Evolutionary conservation across 2,113 vertebrate species (phyloP).

Genomic region (Odobenus rosmarus): DNA sequence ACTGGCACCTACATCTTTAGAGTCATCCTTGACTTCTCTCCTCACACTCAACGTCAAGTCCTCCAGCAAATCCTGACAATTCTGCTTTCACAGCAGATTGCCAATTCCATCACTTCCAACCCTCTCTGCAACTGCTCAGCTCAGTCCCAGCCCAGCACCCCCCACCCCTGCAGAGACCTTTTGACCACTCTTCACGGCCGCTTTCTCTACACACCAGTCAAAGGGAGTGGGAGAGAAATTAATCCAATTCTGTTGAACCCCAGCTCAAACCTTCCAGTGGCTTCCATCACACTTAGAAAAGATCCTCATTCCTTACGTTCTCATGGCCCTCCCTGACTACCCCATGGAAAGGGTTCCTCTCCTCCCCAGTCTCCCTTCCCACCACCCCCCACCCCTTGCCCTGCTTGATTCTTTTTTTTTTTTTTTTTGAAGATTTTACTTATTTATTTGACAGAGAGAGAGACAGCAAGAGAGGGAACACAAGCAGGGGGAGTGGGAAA

Average conservation of each 20-base stretch:
- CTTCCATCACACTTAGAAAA: neutral
- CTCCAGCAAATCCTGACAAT: neutral
- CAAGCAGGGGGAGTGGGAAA: no score
- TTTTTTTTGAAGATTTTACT: no score
- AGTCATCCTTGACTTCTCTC: neutral
- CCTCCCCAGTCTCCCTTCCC: neutral
- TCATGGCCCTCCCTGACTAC: neutral
- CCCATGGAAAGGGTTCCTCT: neutral
- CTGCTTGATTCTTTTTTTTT: neutral
- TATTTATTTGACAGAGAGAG: no score
- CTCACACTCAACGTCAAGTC: neutral
- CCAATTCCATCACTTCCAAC: neutral
- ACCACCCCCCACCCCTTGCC: neutral
- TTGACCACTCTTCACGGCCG: neutral
- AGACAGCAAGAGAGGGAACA: no score
- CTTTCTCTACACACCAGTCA: neutral
- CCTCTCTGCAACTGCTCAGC: neutral
- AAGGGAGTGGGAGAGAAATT: neutral
- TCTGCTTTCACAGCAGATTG: neutral
- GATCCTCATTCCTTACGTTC: neutral
- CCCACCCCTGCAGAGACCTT: neutral
- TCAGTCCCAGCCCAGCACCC: neutral
- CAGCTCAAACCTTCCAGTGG: neutral
- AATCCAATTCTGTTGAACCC: neutral
- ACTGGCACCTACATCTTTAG: neutral